Conservation (phyloP, 2,113 vertebrate species). For the Ammospiza caudacuta region DNA sequence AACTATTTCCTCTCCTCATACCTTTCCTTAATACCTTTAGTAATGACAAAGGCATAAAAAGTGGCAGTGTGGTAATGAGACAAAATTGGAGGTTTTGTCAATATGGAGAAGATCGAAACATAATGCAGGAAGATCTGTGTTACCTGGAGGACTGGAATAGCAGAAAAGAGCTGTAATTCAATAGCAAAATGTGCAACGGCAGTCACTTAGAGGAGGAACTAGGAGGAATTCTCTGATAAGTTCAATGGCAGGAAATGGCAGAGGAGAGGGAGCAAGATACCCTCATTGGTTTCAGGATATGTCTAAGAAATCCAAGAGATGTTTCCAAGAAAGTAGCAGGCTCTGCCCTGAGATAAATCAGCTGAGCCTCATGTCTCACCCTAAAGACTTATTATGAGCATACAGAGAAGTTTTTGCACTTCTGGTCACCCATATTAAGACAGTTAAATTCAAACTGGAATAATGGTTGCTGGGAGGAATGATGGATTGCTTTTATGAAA, state of each 20-base stretch:
- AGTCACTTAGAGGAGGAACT: background rate
- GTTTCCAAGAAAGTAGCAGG: background rate
- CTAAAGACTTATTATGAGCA: background rate
- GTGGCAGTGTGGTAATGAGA: slow-evolving; percentile 24
- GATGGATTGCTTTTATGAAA: background rate
- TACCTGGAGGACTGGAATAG: background rate
- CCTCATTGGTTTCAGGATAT: background rate
- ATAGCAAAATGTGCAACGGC: background rate
- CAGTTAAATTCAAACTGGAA: background rate
- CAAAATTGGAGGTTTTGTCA: slow-evolving; percentile 37
- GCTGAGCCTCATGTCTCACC: background rate
- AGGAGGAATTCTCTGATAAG: background rate
- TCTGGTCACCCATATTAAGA: background rate
- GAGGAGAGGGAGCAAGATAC: background rate
- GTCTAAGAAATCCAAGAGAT: background rate
- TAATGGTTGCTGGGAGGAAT: background rate
- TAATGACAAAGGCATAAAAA: slow-evolving; percentile 48
- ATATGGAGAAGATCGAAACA: slow-evolving; percentile 1
- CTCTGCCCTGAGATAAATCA: background rate
- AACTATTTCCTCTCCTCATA: background rate
- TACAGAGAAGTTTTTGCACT: background rate
- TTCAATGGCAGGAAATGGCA: background rate
- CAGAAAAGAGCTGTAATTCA: slow-evolving; percentile 13
- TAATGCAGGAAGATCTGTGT: slow-evolving; percentile 30
- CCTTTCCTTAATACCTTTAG: slow-evolving; percentile 34